Evolutionary conservation across 2,888 invertebrate genomes (phyloP), one percentile per base, ranked within the genome.

Genomic region (Quadriops clusia): DNA sequence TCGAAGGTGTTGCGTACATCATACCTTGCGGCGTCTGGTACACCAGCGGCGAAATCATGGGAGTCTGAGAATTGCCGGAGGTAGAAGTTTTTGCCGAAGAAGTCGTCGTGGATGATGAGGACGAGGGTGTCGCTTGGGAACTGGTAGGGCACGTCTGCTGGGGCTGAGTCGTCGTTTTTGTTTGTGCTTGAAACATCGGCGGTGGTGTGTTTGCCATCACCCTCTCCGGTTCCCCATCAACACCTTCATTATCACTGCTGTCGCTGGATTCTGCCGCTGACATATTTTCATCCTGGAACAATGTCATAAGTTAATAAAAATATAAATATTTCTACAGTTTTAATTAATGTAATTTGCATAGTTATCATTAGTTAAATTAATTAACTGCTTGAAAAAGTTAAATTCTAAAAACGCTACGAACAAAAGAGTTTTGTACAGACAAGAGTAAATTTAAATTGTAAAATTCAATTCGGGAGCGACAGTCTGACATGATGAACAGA

Each of bases 21-120:
- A 64, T 57, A 21, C 63, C 64, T 37, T 62, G 60, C 1, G 63
- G 54, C 4, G 62, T 61, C 42, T 63, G 63, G 37, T 63, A 63
- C 33, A 64, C 48, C 21, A 63, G 38, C 3, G 53, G 50, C 3
- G 54, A 32, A 8, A 54, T 12, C 8, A 26, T 42, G 4, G 47
- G 37, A 5, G 45, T 42, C 30, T 45, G 45, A 4, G 40, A 13
- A 5, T 44, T 39, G 12, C 38, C 35, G 3, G 40, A 21, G 5
- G 36, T 36, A 6, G 30, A 18, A 7, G 37, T 26, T 18, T 22
- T 22, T 15, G 28, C 21, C 28, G 30, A 18, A 9, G 33, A 20
- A 4, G 28, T 17, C 11, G 34, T 23, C 21, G 27, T 7, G 5
- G 34, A 15, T 5, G 24, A 23, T 3, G 31, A 22, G 9, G 36